Percentiles rank a stretch among this genome's conserved stretches.
phyloP scores from a whole-genome alignment of 2,113 vertebrate genomes.

The Junco hyemalis region DNA sequence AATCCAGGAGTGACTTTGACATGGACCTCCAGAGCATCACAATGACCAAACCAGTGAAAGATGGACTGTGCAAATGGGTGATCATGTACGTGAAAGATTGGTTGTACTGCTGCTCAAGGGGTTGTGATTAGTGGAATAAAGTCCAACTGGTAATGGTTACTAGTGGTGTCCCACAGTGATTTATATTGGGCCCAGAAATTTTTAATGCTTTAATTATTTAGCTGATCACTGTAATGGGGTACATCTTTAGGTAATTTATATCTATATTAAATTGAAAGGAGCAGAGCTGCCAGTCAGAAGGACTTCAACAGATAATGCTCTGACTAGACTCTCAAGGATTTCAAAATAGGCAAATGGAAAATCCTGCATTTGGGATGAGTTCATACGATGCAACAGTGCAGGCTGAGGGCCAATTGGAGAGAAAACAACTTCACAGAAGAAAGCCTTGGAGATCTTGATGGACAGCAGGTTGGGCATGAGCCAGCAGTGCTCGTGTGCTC shows the following conservation, averaged over 20 bases:
- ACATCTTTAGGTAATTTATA: not conserved
- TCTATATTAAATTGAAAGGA: not conserved
- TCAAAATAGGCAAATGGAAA: not conserved
- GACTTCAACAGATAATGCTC: not conserved
- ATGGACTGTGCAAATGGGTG: not conserved
- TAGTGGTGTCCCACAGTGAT: not conserved
- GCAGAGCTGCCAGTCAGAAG: not conserved
- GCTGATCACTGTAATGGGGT: not conserved
- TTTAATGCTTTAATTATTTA: not conserved
- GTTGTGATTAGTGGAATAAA: not conserved
- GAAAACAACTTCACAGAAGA: not conserved
- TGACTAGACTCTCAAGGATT: not conserved
- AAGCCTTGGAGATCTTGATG: not conserved
- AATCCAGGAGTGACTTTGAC: not conserved
- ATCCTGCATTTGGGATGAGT: not conserved
- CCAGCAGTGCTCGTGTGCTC: not conserved
- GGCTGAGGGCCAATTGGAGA: not conserved
- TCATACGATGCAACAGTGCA: not conserved
- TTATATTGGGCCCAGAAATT: not conserved
- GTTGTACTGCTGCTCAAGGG: not conserved
- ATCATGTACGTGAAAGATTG: not conserved
- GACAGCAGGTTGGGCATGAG: not conserved
- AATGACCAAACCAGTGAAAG: not conserved
- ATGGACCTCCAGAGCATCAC: not conserved
- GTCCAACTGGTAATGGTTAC: not conserved